Conservation (phyloP, 2,113 vertebrate species). For the Crotalus tigris region DNA sequence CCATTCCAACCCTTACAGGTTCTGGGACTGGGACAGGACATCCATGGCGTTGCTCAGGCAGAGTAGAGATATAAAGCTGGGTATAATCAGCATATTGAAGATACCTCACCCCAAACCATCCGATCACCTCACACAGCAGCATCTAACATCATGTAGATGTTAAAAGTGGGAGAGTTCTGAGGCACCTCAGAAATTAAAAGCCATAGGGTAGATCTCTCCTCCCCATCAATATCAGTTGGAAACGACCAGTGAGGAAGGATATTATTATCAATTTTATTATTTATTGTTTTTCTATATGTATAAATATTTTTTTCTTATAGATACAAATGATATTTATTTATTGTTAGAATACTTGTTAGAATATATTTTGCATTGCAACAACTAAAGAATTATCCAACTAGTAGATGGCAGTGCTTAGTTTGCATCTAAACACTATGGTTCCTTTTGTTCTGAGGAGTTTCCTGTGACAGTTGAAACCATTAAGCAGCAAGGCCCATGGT, state of each 20-base stretch:
- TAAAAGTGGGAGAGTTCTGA: background rate
- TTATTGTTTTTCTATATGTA: background rate
- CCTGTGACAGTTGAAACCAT: too few species aligned
- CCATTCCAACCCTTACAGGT: background rate
- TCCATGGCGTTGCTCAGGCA: background rate
- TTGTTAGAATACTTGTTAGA: too few species aligned
- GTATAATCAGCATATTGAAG: background rate
- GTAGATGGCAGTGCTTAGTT: too few species aligned
- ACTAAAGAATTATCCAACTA: too few species aligned
- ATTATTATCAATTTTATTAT: background rate
- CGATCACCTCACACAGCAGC: background rate
- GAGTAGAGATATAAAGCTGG: background rate
- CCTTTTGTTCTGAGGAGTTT: too few species aligned
- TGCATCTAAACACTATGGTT: too few species aligned
- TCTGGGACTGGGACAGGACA: background rate
- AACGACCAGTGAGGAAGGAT: background rate
- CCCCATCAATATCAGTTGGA: background rate
- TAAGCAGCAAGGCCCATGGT: too few species aligned
- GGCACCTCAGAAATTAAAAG: background rate
- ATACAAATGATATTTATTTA: background rate
- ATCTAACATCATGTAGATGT: too few species aligned
- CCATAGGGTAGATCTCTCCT: background rate
- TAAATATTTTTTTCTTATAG: background rate
- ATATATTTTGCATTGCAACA: too few species aligned
- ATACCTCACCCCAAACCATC: background rate